A percentile compares a stretch with the other conserved stretches of the same genome.
These are phyloP conservation scores for Cataglyphis altisquamis DNA, from an alignment of 2,888 invertebrate genomes.

Conservation along the genomic window DNA sequence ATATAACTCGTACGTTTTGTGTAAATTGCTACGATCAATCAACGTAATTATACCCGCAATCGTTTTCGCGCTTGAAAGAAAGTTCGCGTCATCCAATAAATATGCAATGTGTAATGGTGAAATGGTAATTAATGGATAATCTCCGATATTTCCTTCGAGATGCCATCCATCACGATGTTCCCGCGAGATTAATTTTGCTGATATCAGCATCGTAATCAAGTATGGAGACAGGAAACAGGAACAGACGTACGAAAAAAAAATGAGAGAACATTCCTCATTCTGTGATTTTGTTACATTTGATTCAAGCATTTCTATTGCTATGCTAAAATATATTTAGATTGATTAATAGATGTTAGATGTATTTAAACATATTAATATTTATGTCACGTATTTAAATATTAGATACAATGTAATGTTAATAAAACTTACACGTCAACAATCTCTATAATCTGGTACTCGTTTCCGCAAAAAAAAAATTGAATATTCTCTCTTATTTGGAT, in stretches of 20 bases:
- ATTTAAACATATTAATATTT: background rate
- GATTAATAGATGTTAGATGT: background rate
- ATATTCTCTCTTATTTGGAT: background rate
- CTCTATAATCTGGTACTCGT: background rate
- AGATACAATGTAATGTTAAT: background rate
- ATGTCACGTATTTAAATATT: background rate
- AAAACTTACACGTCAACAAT: background rate
- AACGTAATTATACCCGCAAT: slow-evolving; percentile 37
- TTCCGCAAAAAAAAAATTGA: no score
- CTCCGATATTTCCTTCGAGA: slow-evolving; percentile 57
- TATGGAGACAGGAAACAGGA: slow-evolving; percentile 15
- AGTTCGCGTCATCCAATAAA: slow-evolving; percentile 30
- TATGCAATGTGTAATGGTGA: slow-evolving; percentile 20
- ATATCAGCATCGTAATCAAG: slow-evolving; percentile 13
- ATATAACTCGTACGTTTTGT: background rate
- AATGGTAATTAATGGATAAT: slow-evolving; percentile 71
- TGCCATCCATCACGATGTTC: slow-evolving; percentile 49
- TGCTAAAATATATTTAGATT: background rate
- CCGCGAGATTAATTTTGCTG: slow-evolving; percentile 44
- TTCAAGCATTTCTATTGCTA: background rate
- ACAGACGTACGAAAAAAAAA: slow-evolving; percentile 2
- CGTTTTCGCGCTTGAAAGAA: slow-evolving; percentile 14
- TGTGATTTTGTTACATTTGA: background rate
- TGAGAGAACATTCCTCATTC: background rate
- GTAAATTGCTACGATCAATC: slow-evolving; percentile 24